Percentiles rank a stretch among this genome's conserved stretches.
These are phyloP conservation scores for Dasysyrphus tricinctus DNA, from an alignment of 2,888 invertebrate genomes.

Conservation along the genomic window DNA sequence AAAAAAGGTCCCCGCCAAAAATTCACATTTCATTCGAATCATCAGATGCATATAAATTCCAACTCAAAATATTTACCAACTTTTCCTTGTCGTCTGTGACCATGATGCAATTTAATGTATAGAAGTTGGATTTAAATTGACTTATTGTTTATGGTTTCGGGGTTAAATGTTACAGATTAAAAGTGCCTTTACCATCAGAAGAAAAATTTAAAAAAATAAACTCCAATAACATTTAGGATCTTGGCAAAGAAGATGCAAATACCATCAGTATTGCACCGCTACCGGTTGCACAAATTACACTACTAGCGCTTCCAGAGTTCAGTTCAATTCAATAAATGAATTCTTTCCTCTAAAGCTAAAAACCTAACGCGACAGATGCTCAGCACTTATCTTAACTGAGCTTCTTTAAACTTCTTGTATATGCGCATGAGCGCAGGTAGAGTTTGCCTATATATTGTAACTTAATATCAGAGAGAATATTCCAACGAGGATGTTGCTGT, in stretches of 20 bases:
- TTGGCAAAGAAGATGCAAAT: slow-evolving; percentile 51
- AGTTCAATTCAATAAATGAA: slow-evolving; percentile 20
- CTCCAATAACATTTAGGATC: slow-evolving; percentile 38
- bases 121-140: slow-evolving; percentile 12
- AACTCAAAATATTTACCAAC: not conserved
- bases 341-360: slow-evolving; percentile 1
- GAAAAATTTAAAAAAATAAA: not conserved
- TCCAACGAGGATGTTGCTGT: slow-evolving; percentile 52
- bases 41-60: too few species aligned
- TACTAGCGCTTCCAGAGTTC: slow-evolving; percentile 2
- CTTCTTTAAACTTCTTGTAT: slow-evolving; percentile 24
- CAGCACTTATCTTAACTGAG: slow-evolving; percentile 55
- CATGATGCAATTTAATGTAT: slow-evolving; percentile 12
- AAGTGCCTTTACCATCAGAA: not conserved
- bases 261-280: not conserved
- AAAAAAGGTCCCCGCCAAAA: too few species aligned
- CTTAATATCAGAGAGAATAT: slow-evolving; percentile 65
- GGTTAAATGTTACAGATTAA: slow-evolving; percentile 50
- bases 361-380: slow-evolving; percentile 41
- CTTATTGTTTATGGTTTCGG: slow-evolving; percentile 33
- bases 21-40: too few species aligned
- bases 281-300: slow-evolving; percentile 57
- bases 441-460: slow-evolving; percentile 67
- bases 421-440: not conserved
- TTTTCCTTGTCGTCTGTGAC: not conserved